Evolutionary conservation across 2,797 vertebrate genomes (phyloP).

Genomic region (Lates japonicus): DNA sequence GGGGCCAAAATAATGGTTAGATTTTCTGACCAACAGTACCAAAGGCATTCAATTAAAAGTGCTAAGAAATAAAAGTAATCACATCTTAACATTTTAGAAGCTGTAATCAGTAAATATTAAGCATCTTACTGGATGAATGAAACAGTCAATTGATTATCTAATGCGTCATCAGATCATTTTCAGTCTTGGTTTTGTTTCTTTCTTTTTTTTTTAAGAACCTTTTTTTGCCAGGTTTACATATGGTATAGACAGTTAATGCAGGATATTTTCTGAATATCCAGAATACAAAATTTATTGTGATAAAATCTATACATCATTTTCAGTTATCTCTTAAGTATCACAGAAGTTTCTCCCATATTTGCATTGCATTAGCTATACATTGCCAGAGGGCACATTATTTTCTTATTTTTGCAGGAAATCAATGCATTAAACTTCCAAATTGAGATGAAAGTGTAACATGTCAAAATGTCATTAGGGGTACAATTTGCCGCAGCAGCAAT

Average conservation of each 20-base stretch:
- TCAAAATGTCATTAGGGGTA: neutral
- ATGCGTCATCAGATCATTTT: neutral
- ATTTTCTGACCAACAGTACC: neutral
- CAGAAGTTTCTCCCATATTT: neutral
- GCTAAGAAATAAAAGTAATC: neutral
- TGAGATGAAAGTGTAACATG: conserved; percentile 19
- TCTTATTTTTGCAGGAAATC: conserved; percentile 27
- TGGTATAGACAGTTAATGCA: neutral
- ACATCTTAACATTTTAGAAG: neutral
- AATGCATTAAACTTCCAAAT: conserved; percentile 25
- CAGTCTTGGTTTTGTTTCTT: neutral
- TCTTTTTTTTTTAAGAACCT: no score
- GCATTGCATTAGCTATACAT: neutral
- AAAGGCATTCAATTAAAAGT: conserved; percentile 12
- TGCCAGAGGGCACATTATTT: conserved; percentile 3
- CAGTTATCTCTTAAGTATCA: neutral
- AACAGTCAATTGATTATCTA: neutral
- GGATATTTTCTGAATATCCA: conserved; percentile 1
- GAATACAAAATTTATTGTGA: neutral
- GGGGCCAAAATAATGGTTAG: neutral
- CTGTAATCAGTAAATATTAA: neutral
- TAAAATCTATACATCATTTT: neutral
- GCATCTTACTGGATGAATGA: neutral
- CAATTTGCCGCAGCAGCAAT: conserved; percentile 14
- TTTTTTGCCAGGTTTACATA: neutral